Evolutionary conservation across 2,888 invertebrate species (phyloP).

Genomic region (Phengaris alcon): DNA sequence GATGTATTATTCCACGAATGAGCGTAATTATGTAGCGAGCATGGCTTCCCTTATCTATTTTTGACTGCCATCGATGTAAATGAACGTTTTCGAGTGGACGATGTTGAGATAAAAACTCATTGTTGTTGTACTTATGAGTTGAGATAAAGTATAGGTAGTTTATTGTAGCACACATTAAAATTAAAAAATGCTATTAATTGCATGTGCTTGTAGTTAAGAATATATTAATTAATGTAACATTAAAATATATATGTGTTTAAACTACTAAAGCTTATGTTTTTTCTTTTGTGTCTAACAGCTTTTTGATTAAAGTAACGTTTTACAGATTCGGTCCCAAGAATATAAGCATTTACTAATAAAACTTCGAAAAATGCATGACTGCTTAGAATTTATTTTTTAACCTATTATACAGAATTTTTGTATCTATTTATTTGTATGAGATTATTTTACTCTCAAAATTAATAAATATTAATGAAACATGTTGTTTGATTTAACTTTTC

Average conservation of each 20-base stretch:
- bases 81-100: conserved; percentile 63
- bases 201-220: conserved; percentile 13
- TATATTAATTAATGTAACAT: not conserved
- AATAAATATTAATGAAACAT: not conserved
- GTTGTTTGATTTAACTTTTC: conserved; percentile 4
- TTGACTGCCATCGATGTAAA: conserved; percentile 55
- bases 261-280: not conserved
- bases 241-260: conserved; percentile 9
- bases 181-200: not conserved
- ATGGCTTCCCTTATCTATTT: conserved; percentile 54
- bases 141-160: not conserved
- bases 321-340: conserved; percentile 77
- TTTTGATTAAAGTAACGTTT: conserved; percentile 35
- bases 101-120: conserved; percentile 61
- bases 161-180: not conserved
- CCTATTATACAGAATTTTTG: not conserved
- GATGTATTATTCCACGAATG: conserved; percentile 65
- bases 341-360: conserved; percentile 66
- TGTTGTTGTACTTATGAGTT: conserved; percentile 46
- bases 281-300: not conserved
- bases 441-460: not conserved
- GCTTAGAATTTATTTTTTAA: not conserved
- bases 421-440: not conserved
- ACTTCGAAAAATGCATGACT: conserved; percentile 33
- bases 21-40: conserved; percentile 55